Evolutionary conservation across 2,888 invertebrate genomes (phyloP).

Genomic region (Chymomyza amoena): DNA sequence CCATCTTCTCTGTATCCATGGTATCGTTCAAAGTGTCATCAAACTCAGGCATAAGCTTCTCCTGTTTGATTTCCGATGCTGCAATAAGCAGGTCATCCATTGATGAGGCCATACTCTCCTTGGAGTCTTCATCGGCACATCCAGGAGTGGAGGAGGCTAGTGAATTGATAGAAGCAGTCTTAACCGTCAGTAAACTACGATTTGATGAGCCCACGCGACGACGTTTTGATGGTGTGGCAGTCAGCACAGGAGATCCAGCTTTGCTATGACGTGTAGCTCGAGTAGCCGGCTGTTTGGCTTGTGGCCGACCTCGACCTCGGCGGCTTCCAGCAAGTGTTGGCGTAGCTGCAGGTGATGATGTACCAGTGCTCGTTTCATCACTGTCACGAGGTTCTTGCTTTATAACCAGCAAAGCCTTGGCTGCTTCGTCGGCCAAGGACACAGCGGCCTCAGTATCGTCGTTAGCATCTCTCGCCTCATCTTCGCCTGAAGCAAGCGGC

Average conservation of each 20-base stretch:
- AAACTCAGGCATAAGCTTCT: conserved; percentile 62
- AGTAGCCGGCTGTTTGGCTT: conserved; percentile 54
- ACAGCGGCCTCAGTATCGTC: conserved; percentile 25
- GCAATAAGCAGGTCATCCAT: conserved; percentile 70
- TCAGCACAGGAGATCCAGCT: conserved; percentile 58
- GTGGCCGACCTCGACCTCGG: conserved; percentile 60
- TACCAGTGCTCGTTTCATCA: conserved; percentile 42
- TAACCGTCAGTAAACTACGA: conserved; percentile 34
- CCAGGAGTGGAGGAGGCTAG: conserved; percentile 33
- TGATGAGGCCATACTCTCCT: conserved; percentile 75
- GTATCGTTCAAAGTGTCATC: conserved; percentile 33
- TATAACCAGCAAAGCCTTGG: conserved; percentile 47
- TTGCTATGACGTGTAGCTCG: conserved; percentile 68
- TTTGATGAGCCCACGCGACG: conserved; percentile 48
- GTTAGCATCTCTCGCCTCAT: conserved; percentile 22
- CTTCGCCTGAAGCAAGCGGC: conserved; percentile 7
- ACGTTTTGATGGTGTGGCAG: conserved; percentile 41
- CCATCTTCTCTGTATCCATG: conserved; percentile 14
- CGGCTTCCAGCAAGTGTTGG: conserved; percentile 34
- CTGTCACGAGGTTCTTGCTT: conserved; percentile 70
- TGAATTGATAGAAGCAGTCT: conserved; percentile 46
- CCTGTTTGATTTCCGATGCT: conserved; percentile 65
- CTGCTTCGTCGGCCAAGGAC: conserved; percentile 18
- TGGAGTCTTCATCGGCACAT: conserved; percentile 72
- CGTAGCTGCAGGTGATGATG: conserved; percentile 40